phyloP scores from a whole-genome alignment of 2,797 vertebrate species.

The Amblyraja radiata region DNA sequence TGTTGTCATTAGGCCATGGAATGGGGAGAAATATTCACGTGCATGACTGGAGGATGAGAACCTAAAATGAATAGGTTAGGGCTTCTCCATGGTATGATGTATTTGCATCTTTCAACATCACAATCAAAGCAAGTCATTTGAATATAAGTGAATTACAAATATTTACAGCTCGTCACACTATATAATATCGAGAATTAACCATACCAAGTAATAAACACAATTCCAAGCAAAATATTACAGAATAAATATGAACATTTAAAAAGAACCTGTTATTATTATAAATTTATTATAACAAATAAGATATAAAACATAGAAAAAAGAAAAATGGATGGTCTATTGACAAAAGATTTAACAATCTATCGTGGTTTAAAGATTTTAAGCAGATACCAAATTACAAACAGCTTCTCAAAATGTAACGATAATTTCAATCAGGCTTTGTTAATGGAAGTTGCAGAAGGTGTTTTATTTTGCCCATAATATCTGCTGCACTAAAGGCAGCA shows the following conservation, averaged over 20 bases:
- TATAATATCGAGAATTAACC: not conserved
- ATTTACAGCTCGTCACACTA: too few species aligned
- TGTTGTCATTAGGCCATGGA: too few species aligned
- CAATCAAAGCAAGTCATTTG: too few species aligned
- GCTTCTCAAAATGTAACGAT: not conserved
- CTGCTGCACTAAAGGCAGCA: not conserved
- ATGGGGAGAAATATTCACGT: too few species aligned
- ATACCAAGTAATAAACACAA: not conserved
- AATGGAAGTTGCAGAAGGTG: not conserved
- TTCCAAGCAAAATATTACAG: not conserved
- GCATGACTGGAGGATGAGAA: too few species aligned
- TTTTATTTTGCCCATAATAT: not conserved
- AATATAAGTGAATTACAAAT: too few species aligned
- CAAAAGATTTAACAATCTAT: not conserved
- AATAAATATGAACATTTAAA: not conserved
- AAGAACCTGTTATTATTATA: not conserved
- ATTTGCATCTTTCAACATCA: too few species aligned
- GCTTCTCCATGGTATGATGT: too few species aligned
- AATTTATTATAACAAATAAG: not conserved
- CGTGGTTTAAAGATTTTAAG: not conserved
- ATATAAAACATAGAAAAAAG: too few species aligned
- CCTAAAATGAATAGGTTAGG: too few species aligned
- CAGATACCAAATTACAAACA: not conserved
- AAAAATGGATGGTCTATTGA: not conserved
- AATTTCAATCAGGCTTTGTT: not conserved